These are phyloP conservation scores for Periophthalmus magnuspinnatus DNA, from an alignment of 2,797 vertebrate genomes.

Conservation along the genomic window DNA sequence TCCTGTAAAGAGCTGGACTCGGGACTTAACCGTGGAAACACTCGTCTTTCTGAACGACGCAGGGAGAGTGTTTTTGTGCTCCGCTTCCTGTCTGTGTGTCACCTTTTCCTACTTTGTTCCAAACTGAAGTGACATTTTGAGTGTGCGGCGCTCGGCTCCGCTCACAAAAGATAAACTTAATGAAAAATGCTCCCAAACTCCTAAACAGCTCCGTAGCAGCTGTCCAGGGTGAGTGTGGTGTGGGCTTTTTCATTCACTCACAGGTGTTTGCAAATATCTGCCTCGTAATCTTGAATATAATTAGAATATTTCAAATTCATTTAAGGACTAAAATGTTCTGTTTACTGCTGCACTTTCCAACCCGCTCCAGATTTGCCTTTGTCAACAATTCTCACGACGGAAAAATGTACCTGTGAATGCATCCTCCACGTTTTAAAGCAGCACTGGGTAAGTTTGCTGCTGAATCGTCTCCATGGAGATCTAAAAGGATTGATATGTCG, in stretches of 20 bases:
- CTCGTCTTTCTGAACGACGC: neutral
- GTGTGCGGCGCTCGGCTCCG: neutral
- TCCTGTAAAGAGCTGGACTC: neutral
- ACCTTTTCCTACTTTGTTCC: slow-evolving; percentile 9
- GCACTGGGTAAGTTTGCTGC: neutral
- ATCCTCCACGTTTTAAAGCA: neutral
- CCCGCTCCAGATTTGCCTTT: neutral
- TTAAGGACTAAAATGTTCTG: neutral
- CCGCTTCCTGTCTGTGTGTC: neutral
- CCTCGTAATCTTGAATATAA: neutral
- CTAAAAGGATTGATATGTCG: neutral
- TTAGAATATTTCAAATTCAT: neutral
- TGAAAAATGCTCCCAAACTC: slow-evolving; percentile 8
- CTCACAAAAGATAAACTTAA: slow-evolving; percentile 1
- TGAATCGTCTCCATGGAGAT: neutral
- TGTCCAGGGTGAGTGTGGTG: neutral
- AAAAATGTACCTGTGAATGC: neutral
- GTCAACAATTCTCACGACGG: neutral
- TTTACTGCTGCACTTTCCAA: neutral
- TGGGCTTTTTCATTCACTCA: neutral
- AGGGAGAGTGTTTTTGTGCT: neutral
- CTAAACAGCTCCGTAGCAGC: neutral
- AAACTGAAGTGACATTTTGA: slow-evolving; percentile 12
- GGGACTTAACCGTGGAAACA: neutral
- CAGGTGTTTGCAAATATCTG: neutral